A percentile compares a stretch with the other conserved stretches of the same genome.
Evolutionary conservation across 2,888 invertebrate species (phyloP).

Genomic region (Sarcophaga rosellei): DNA sequence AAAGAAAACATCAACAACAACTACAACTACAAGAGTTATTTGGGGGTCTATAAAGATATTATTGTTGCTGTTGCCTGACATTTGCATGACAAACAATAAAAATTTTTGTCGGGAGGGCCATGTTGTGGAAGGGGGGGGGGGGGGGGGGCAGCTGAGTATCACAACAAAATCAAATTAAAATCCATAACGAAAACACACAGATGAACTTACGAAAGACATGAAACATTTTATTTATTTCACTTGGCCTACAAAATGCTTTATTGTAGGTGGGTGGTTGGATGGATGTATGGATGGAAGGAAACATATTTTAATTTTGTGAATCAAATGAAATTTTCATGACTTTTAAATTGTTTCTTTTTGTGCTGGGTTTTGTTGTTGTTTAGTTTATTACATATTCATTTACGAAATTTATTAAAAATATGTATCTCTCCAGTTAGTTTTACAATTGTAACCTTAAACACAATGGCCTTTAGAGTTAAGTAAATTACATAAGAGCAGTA

Average conservation of each 20-base stretch:
- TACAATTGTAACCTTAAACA: slow-evolving; percentile 1
- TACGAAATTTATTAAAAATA: background rate
- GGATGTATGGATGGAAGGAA: background rate
- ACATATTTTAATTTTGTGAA: background rate
- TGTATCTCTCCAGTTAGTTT: background rate
- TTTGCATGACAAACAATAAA: slow-evolving; percentile 32
- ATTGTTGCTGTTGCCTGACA: slow-evolving; percentile 42
- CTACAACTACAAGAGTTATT: background rate
- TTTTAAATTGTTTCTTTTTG: background rate
- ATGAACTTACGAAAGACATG: background rate
- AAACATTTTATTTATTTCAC: background rate
- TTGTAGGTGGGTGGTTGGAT: background rate
- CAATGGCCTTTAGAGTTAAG: background rate
- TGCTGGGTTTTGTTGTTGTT: background rate
- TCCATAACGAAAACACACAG: background rate
- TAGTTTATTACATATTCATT: background rate
- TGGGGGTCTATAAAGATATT: background rate
- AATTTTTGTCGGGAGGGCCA: background rate
- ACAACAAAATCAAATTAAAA: background rate
- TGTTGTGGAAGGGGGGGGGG: background rate
- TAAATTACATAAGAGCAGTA: slow-evolving; percentile 3
- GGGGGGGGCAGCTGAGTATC: background rate
- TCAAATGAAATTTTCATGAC: background rate
- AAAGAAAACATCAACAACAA: background rate
- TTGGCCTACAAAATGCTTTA: background rate